Evolutionary conservation across 2,797 vertebrate genomes (phyloP).

Genomic region (Bucorvus abyssinicus): DNA sequence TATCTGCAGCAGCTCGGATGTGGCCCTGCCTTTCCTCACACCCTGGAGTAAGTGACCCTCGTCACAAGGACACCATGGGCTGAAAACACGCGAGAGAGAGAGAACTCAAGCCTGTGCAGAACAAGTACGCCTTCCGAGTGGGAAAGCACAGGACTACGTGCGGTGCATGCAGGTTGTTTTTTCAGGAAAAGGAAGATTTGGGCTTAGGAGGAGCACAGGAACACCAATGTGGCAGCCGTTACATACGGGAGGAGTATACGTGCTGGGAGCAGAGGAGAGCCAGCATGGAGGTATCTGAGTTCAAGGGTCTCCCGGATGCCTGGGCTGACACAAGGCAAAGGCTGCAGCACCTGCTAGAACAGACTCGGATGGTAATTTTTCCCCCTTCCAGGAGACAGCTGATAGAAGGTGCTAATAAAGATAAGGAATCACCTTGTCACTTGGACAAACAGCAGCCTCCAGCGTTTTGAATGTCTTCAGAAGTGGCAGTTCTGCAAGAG

Average conservation of each 20-base stretch:
- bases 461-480: background rate
- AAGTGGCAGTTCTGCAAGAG: background rate
- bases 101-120: background rate
- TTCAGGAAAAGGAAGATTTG: background rate
- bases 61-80: background rate
- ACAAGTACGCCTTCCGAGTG: background rate
- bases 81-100: background rate
- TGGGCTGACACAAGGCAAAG: background rate
- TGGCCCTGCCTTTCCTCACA: background rate
- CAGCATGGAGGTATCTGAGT: accelerated
- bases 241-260: background rate
- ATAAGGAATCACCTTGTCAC: background rate
- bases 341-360: background rate
- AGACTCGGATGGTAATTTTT: background rate
- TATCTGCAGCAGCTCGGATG: background rate
- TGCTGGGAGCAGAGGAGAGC: background rate
- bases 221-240: background rate
- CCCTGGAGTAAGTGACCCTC: background rate
- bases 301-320: background rate
- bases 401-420: background rate
- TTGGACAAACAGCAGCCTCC: background rate
- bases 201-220: background rate
- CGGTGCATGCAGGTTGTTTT: background rate
- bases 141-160: background rate
- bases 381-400: background rate